phyloP scores from a whole-genome alignment of 2,797 vertebrate species.

The Myotis planiceps region DNA sequence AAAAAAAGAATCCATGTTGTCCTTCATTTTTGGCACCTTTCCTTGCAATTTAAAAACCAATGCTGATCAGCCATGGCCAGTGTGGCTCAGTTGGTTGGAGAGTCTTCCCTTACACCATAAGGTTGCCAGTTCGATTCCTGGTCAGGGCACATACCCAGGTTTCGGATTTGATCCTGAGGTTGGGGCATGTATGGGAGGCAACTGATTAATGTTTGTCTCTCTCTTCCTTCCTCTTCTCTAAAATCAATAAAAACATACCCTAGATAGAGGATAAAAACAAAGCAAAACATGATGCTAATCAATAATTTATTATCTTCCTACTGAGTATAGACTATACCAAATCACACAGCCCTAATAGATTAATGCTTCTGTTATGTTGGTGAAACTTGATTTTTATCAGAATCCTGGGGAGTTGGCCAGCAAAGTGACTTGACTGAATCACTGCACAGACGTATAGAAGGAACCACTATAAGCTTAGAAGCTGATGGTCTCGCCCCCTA shows the following conservation, averaged over 20 bases:
- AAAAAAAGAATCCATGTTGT: neutral
- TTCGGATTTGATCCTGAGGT: too few relatives aligned
- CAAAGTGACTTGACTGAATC: neutral
- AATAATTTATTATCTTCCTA: slow-evolving; percentile 9
- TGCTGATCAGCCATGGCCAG: too few relatives aligned
- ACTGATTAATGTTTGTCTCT: too few relatives aligned
- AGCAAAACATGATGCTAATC: neutral
- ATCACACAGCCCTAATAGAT: neutral
- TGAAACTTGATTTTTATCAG: slow-evolving; percentile 2
- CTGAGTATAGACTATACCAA: neutral
- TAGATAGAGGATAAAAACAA: too few relatives aligned
- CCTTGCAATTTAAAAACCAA: too few relatives aligned
- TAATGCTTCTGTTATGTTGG: neutral
- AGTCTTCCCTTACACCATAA: too few relatives aligned
- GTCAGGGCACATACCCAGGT: too few relatives aligned
- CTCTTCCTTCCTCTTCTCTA: too few relatives aligned
- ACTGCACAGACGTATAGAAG: neutral
- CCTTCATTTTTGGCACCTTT: neutral
- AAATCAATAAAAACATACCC: too few relatives aligned
- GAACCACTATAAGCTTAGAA: neutral
- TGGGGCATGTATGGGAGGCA: too few relatives aligned
- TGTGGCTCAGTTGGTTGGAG: too few relatives aligned
- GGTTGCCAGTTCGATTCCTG: too few relatives aligned
- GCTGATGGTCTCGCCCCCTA: neutral
- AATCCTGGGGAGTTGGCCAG: neutral